Base-by-base conservation (phyloP, 2,888 invertebrate genomes). In the Acanthosepion pharaonis region DNA sequence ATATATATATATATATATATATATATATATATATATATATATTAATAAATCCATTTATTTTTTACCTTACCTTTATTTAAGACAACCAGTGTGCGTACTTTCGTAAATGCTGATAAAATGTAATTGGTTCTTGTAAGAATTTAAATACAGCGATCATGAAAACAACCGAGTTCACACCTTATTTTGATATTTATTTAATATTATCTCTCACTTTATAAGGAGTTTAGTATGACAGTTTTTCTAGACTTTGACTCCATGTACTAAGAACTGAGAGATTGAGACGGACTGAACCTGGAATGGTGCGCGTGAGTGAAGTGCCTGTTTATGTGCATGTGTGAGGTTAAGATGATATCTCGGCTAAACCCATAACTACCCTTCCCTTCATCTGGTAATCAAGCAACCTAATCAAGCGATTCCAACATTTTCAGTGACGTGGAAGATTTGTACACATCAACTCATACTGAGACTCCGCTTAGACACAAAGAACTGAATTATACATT, bases 341-440 rank as follows among this genome's bases (percentile, higher is more conserved):
- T n/a, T n/a, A n/a, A 78, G n/a, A 33, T 78, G 78, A 78, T 78
- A 78, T 33, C 78, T 15, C n/a, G n/a, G 78, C n/a, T 33, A 33
- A 78, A 78, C 78, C 78, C 78, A n/a, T 78, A n/a, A 78, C 78
- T 78, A 78, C 78, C 78, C 78, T n/a, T 3, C 78, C 78, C 78
- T 15, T 78, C 78, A 59, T 59, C 78, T 78, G n/a, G 78, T 18
- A 78, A 78, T n/a, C 78, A 78, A 78, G 78, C 78, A 78, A 78
- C n/a, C 78, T 78, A 78, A 78, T 78, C 78, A 78, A 78, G 78
- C 78, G 78, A 78, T n/a, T 78, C 78, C 78, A 33, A 23, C n/a
- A n/a, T 78, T n/a, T 78, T 78, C 78, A 78, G n/a, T 78, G n/a
- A 11, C 9, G 78, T 78, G n/a, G 78, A 78, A 78, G 78, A n/a